Percentiles rank a stretch among this genome's conserved stretches.
phyloP scores from a whole-genome alignment of 2,888 invertebrate species.

The Agrochola circellaris region DNA sequence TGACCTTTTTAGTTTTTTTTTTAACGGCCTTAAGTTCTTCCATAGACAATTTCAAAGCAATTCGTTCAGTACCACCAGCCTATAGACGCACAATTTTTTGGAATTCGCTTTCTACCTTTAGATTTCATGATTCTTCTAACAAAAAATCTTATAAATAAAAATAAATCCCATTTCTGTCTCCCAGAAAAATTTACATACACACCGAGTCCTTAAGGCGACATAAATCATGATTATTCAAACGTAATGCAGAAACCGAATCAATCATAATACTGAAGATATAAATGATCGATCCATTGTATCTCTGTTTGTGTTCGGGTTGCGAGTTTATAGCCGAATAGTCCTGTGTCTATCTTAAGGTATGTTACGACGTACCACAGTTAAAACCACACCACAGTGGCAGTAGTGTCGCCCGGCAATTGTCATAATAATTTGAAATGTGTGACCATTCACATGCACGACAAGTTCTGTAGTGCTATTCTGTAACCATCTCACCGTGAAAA shows the following conservation, averaged over 20 bases:
- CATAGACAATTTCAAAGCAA: no score
- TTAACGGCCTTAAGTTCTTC: no score
- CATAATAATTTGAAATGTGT: no score
- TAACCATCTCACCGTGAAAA: no score
- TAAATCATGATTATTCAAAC: conserved; percentile 55
- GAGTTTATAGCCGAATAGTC: conserved; percentile 21
- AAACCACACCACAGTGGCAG: neutral
- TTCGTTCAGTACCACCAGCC: no score
- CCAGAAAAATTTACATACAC: neutral
- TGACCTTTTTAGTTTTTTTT: no score
- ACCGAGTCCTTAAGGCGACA: conserved; percentile 22
- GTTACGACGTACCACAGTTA: neutral
- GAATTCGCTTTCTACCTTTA: neutral
- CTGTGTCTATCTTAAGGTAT: neutral
- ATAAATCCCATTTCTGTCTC: neutral
- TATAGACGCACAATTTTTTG: neutral
- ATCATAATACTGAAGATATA: conserved; percentile 52
- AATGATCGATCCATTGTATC: conserved; percentile 53
- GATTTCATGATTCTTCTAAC: neutral
- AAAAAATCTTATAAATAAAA: neutral
- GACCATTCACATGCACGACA: neutral
- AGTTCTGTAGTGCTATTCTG: no score
- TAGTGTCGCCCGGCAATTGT: neutral
- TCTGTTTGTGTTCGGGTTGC: conserved; percentile 41
- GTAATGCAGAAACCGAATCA: conserved; percentile 43